These are phyloP conservation scores for Bombus polaris DNA, from an alignment of 1,140 invertebrate genomes.

Conservation along the genomic window DNA sequence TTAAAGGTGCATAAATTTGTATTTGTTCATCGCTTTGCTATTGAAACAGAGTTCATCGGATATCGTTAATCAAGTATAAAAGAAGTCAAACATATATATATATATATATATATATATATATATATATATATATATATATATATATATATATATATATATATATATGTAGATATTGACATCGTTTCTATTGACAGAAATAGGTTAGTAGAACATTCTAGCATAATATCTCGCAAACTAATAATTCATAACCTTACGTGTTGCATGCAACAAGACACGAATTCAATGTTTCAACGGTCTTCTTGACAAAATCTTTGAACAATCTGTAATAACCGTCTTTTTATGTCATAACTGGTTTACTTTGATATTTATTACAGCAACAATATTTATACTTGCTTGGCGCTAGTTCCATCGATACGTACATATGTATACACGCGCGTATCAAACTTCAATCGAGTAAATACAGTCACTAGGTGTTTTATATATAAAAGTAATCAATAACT, in stretches of 20 bases:
- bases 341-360: background rate
- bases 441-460: background rate
- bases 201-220: slow-evolving; percentile 52
- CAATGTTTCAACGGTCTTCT: background rate
- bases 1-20: background rate
- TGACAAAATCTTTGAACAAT: background rate
- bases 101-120: slow-evolving; percentile 8
- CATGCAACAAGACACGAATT: slow-evolving; percentile 24
- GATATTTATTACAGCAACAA: background rate
- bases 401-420: background rate
- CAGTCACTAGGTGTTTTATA: background rate
- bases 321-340: background rate
- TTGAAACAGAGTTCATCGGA: background rate
- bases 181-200: slow-evolving; percentile 46
- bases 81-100: slow-evolving; percentile 25
- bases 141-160: slow-evolving; percentile 5
- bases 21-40: slow-evolving; percentile 16
- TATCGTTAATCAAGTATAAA: slow-evolving; percentile 7
- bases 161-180: slow-evolving; percentile 18
- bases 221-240: slow-evolving; percentile 46
- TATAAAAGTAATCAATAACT: background rate
- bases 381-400: background rate
- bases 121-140: slow-evolving; percentile 1
- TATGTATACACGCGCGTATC: background rate
- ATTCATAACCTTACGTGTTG: slow-evolving; percentile 38